Conservation (phyloP, 2,888 invertebrate species). For the Isotomurus palustris region DNA sequence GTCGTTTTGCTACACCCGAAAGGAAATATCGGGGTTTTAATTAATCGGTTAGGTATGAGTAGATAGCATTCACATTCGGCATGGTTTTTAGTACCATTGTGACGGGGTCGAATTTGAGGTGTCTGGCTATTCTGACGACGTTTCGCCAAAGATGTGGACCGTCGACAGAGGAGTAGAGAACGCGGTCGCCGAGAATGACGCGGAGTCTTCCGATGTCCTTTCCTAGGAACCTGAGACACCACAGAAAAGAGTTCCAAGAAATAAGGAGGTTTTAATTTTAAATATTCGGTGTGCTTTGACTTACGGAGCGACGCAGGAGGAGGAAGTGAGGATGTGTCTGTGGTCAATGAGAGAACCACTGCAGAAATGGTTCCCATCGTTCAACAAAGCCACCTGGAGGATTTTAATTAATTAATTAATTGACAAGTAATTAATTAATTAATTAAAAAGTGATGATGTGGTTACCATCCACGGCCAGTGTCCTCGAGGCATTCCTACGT, state of each 20-base stretch:
- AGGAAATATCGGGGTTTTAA: background rate
- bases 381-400: conserved; percentile 25
- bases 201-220: conserved; percentile 19
- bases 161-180: conserved; percentile 29
- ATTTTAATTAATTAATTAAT: background rate
- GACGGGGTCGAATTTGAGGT: conserved; percentile 26
- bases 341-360: conserved; percentile 26
- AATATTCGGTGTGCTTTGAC: background rate
- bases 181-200: conserved; percentile 32
- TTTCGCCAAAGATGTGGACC: conserved; percentile 36
- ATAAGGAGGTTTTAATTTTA: too few species aligned
- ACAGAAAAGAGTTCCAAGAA: background rate
- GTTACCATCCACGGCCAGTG: conserved; percentile 37
- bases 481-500: conserved; percentile 27
- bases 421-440: background rate
- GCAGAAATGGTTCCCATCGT: conserved; percentile 28
- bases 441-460: background rate
- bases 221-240: background rate
- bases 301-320: conserved; percentile 21
- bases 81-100: conserved; percentile 21
- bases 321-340: conserved; percentile 27
- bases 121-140: conserved; percentile 25
- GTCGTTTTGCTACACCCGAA: conserved; percentile 28
- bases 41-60: background rate
- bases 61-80: background rate